Evolutionary conservation across 2,113 vertebrate species (phyloP), one percentile per base, ranked within the genome.

Genomic region (Halcyon malimbica): DNA sequence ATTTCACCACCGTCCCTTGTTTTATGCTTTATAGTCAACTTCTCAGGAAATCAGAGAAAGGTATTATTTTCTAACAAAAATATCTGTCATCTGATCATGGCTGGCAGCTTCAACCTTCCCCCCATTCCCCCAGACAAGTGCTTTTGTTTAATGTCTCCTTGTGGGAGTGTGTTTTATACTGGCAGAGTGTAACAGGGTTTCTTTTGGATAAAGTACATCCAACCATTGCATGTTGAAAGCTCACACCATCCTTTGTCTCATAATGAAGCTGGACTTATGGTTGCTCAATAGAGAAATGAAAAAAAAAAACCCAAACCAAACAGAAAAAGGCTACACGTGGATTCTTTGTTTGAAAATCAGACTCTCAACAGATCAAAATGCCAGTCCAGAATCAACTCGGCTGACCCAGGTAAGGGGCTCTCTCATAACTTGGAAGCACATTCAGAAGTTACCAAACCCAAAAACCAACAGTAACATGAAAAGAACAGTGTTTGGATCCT

Each of bases 1-100:
- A 95, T 97, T 97, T 98, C 97, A 97, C 92, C 97, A 69, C 90
- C 73, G 64, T n/a, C 76, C 70, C 60, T 96, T 92, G 74, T 89
- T 96, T 92, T 86, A 87, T 42, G 67, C 81, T 87, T 95, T 85
- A 80, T 75, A 87, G 81, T 88, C 92, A 88, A 77, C 84, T 89
- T 82, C 84, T 76, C 85, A 97, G 94, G 96, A 96, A 96, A 95
- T 77, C 84, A 90, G 57, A 80, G 83, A 74, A 95, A 91, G 69
- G 60, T 71, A 97, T 96, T 96, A 95, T 94, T 96, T 94, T 69
- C 89, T 68, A 89, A 91, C 91, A 97, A 92, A 96, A 96, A 84
- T 84, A 87, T 76, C 92, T 95, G 93, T 96, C 96, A 93, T 83
- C 89, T 76, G 71, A 88, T 54, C 28, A 6, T 5, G 41, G 60